Evolutionary conservation across 2,113 vertebrate species (phyloP).

Genomic region (Zeus faber): DNA sequence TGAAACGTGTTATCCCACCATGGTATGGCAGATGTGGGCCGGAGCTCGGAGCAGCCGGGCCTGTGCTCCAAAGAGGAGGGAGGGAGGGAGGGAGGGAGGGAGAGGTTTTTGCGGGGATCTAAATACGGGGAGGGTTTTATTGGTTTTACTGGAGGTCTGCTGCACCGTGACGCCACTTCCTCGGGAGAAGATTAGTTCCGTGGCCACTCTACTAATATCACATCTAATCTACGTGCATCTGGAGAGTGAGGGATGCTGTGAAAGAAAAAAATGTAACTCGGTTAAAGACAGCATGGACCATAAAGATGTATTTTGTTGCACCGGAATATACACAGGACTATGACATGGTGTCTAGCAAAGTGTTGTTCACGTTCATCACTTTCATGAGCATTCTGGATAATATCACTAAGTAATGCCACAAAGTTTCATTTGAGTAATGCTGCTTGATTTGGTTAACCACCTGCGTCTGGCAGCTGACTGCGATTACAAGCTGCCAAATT

Average conservation of each 20-base stretch:
- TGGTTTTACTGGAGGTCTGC: slow-evolving; percentile 9
- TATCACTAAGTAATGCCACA: not conserved
- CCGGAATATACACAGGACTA: no score
- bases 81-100: no score
- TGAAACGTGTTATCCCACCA: no score
- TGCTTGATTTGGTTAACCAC: slow-evolving; percentile 6
- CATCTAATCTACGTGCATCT: slow-evolving; percentile 39
- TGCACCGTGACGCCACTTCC: slow-evolving; percentile 9
- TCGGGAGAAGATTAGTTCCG: slow-evolving; percentile 43
- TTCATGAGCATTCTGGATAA: slow-evolving; percentile 3
- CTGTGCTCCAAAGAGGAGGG: slow-evolving; percentile 10
- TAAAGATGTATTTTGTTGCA: not conserved
- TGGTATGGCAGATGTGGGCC: no score
- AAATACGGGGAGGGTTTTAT: slow-evolving; percentile 47
- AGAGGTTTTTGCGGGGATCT: no score
- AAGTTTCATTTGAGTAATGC: slow-evolving; percentile 8
- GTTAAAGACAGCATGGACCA: not conserved
- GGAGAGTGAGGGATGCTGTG: not conserved
- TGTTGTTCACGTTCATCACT: not conserved
- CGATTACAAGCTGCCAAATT: slow-evolving; percentile 9
- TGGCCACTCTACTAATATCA: slow-evolving; percentile 16
- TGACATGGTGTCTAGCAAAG: no score
- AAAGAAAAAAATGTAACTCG: not conserved
- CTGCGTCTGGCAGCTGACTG: slow-evolving; percentile 33
- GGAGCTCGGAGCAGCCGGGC: no score